These are phyloP conservation scores for Lepidocyrtinus sp. DNA, from an alignment of 2,888 invertebrate genomes.

Conservation along the genomic window DNA sequence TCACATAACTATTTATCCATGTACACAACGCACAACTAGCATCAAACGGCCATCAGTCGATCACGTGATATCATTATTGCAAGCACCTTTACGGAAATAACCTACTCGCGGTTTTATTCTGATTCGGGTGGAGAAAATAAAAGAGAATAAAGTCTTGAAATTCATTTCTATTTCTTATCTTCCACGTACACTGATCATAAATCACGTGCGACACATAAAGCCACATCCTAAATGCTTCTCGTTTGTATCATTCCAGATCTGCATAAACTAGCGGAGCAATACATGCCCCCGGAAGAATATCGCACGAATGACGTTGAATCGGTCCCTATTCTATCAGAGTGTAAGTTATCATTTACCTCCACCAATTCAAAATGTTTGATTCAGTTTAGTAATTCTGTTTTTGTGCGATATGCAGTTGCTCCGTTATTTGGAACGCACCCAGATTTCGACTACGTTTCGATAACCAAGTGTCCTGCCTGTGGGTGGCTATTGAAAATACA, in stretches of 20 bases:
- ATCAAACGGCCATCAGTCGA: too few species aligned
- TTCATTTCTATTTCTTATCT: too few species aligned
- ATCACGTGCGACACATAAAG: too few species aligned
- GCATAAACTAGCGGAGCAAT: slow-evolving; percentile 31
- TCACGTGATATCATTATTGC: too few species aligned
- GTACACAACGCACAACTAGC: too few species aligned
- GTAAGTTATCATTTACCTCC: slow-evolving; percentile 41
- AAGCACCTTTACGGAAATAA: too few species aligned
- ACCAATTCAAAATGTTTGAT: not conserved
- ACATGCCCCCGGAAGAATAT: slow-evolving; percentile 46
- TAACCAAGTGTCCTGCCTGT: slow-evolving; percentile 66
- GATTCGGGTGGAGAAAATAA: too few species aligned
- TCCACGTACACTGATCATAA: too few species aligned
- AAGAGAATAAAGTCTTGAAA: not conserved
- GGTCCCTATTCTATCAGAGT: slow-evolving; percentile 49
- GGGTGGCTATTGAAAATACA: slow-evolving; percentile 63
- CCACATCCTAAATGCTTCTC: not conserved
- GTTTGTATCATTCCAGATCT: slow-evolving; percentile 34
- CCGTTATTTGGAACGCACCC: slow-evolving; percentile 64
- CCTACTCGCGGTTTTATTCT: too few species aligned
- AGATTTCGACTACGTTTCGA: slow-evolving; percentile 62
- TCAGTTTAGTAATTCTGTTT: not conserved
- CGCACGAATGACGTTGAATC: slow-evolving; percentile 36
- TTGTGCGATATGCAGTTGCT: slow-evolving; percentile 54
- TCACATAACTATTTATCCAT: too few species aligned